Conservation (phyloP, 2,113 vertebrate genomes). For the Pteruthius melanotis region DNA sequence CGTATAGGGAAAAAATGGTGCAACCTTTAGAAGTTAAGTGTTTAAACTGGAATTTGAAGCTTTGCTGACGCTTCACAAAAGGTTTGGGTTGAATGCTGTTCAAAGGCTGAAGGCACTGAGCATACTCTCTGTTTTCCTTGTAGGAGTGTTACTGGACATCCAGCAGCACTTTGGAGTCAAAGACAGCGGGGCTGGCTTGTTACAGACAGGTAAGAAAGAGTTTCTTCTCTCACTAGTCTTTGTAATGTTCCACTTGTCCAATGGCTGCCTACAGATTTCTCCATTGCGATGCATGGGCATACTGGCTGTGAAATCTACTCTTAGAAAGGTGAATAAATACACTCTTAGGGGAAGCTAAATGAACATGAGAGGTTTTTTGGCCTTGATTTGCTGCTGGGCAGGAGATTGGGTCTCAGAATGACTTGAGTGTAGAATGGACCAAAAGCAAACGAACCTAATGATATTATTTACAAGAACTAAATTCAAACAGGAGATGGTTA, state of each 20-base stretch:
- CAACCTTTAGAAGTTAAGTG: neutral
- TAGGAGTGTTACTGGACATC: slow-evolving; percentile 90
- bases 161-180: slow-evolving; percentile 84
- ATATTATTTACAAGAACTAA: neutral
- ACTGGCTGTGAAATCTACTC: neutral
- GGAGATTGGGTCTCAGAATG: neutral
- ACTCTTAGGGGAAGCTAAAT: neutral
- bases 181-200: slow-evolving; percentile 85
- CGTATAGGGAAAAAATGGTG: neutral
- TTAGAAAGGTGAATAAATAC: neutral
- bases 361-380: accelerated
- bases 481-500: neutral
- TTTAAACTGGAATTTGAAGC: neutral
- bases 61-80: neutral
- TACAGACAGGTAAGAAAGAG: slow-evolving; percentile 89
- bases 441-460: neutral
- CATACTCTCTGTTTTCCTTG: neutral
- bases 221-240: neutral
- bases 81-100: neutral
- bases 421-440: neutral
- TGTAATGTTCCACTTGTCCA: neutral
- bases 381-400: neutral
- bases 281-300: neutral
- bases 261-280: neutral
- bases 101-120: neutral